Evolutionary conservation across 2,888 invertebrate genomes (phyloP).

Genomic region (Hoplodrina ambigua): DNA sequence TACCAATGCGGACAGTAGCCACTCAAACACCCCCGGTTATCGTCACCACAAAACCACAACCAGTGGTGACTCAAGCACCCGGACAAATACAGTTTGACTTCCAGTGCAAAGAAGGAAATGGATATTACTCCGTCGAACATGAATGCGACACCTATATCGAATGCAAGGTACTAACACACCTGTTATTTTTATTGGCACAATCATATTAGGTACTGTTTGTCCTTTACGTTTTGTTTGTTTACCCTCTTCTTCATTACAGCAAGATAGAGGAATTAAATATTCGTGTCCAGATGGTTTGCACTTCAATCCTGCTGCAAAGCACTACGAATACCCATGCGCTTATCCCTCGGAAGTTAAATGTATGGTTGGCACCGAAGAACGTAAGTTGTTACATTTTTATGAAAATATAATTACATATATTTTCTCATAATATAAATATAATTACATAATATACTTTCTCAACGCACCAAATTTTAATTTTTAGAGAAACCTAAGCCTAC

Average conservation of each 20-base stretch:
- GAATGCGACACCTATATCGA: slow-evolving; percentile 93
- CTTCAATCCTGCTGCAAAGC: slow-evolving; percentile 91
- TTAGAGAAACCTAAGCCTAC: slow-evolving; percentile 56
- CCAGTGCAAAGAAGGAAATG: slow-evolving; percentile 61
- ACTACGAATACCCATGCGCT: slow-evolving; percentile 92
- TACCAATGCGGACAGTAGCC: slow-evolving; percentile 2
- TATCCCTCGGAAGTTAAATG: slow-evolving; percentile 94
- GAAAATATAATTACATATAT: too few species aligned
- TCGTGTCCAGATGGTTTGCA: slow-evolving; percentile 94
- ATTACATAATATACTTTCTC: too few species aligned
- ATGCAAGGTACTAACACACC: slow-evolving; percentile 83
- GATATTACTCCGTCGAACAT: slow-evolving; percentile 83
- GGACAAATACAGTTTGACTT: slow-evolving; percentile 42
- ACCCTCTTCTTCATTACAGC: slow-evolving; percentile 66
- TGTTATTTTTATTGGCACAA: neutral
- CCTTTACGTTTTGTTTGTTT: neutral
- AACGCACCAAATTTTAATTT: slow-evolving; percentile 6
- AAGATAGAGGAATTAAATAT: slow-evolving; percentile 91
- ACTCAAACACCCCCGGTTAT: slow-evolving; percentile 13
- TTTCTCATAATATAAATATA: too few species aligned
- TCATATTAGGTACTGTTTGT: too few species aligned
- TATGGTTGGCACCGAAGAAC: slow-evolving; percentile 85
- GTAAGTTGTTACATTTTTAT: slow-evolving; percentile 62
- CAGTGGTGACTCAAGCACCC: slow-evolving; percentile 13
- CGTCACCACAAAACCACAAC: neutral